phyloP scores from a whole-genome alignment of 2,113 vertebrate species.

The Zosterops borbonicus region DNA sequence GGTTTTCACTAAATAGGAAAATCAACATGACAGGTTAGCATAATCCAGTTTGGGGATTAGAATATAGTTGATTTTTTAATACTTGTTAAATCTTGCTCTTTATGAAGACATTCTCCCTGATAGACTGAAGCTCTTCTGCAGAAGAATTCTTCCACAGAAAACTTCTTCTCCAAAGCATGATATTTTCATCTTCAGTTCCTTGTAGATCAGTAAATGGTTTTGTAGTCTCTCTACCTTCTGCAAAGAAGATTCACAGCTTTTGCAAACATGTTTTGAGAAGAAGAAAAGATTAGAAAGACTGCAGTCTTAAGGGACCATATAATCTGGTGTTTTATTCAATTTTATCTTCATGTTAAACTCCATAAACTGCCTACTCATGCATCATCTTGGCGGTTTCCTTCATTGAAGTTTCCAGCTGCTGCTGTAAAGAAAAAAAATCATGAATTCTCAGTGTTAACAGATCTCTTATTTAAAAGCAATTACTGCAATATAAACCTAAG shows the following conservation, averaged over 20 bases:
- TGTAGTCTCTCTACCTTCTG: background rate
- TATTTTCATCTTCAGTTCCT: background rate
- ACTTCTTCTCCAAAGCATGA: background rate
- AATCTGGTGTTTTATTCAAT: background rate
- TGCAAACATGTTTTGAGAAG: background rate
- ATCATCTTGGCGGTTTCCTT: background rate
- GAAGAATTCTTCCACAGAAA: background rate
- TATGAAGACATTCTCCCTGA: background rate
- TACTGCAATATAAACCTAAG: background rate
- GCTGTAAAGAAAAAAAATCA: background rate
- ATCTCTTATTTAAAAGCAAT: background rate
- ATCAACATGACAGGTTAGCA: background rate
- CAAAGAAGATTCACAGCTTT: background rate
- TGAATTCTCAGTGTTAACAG: background rate
- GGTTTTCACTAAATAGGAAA: background rate
- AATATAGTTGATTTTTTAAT: background rate
- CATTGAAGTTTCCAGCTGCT: background rate
- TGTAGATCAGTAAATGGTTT: background rate
- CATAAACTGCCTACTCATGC: background rate
- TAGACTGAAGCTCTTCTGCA: background rate
- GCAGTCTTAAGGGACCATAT: background rate
- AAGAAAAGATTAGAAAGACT: background rate
- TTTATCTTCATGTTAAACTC: background rate
- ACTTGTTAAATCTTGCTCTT: background rate
- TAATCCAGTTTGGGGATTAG: background rate